Conservation (phyloP, 2,113 vertebrate species). For the Pampusana beccarii region DNA sequence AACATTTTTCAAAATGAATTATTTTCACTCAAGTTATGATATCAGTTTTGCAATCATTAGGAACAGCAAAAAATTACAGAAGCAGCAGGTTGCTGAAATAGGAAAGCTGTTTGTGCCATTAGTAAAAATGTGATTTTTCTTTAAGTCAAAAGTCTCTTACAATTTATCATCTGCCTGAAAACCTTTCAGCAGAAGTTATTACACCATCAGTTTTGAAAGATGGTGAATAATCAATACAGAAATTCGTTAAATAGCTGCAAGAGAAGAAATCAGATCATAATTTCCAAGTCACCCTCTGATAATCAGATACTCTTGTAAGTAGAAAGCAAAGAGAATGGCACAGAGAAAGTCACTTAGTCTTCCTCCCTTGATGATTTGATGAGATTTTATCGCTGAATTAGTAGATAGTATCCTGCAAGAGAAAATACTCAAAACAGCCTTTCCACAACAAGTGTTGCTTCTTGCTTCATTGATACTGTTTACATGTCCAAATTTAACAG, state of each 20-base stretch:
- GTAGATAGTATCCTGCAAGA: not conserved
- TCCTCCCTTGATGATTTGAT: not conserved
- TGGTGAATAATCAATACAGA: not conserved
- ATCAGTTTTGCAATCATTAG: constrained; percentile 43
- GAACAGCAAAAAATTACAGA: not conserved
- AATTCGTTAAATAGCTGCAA: not conserved
- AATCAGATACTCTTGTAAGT: not conserved
- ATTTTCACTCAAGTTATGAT: constrained; percentile 52
- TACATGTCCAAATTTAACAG: not conserved
- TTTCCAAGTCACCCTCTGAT: not conserved
- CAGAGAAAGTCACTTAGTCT: not conserved
- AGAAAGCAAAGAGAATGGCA: not conserved
- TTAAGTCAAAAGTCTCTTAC: not conserved
- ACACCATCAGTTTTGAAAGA: not conserved
- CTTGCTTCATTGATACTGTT: not conserved
- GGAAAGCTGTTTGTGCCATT: not conserved
- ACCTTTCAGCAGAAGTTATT: not conserved
- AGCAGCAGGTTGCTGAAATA: not conserved
- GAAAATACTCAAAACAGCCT: not conserved
- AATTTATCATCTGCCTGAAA: not conserved
- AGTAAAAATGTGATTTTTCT: not conserved
- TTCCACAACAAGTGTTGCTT: not conserved
- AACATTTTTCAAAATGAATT: constrained; percentile 57
- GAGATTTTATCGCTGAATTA: not conserved
- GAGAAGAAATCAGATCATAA: not conserved